Evolutionary conservation across 2,888 invertebrate species (phyloP).

Genomic region (Marasmarcha lunaedactyla): DNA sequence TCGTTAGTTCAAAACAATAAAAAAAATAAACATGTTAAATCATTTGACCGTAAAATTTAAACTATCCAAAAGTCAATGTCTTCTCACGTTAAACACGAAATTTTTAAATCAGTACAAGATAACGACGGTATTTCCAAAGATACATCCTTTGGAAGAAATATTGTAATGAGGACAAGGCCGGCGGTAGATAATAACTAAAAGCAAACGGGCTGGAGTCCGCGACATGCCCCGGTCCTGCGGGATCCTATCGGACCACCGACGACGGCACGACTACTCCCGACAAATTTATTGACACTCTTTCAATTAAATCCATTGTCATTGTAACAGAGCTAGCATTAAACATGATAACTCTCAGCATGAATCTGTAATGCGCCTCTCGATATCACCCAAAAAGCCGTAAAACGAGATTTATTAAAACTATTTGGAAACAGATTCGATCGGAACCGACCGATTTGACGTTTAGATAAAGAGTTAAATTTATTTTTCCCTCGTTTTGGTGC

Average conservation of each 20-base stretch:
- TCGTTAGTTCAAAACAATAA: no score
- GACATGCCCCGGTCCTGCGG: slow-evolving; percentile 47
- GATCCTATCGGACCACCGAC: slow-evolving; percentile 61
- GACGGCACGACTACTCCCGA: slow-evolving; percentile 41
- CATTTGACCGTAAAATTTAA: no score
- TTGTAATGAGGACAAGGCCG: slow-evolving; percentile 55
- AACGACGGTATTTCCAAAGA: slow-evolving; percentile 36
- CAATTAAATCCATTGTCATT: slow-evolving; percentile 67
- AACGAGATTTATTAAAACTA: slow-evolving; percentile 72
- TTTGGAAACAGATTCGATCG: slow-evolving; percentile 70
- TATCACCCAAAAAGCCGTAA: slow-evolving; percentile 57
- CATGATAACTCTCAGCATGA: slow-evolving; percentile 63
- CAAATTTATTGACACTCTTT: slow-evolving; percentile 71
- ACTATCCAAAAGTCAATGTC: no score
- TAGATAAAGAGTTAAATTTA: slow-evolving; percentile 69
- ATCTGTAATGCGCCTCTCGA: slow-evolving; percentile 47
- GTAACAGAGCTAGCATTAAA: slow-evolving; percentile 57
- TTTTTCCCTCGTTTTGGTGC: slow-evolving; percentile 54
- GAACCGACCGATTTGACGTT: slow-evolving; percentile 69
- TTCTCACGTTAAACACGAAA: no score
- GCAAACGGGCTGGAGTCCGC: slow-evolving; percentile 40
- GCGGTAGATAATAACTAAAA: slow-evolving; percentile 58
- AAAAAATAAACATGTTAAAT: no score
- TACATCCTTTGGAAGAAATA: slow-evolving; percentile 46
- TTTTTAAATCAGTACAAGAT: slow-evolving; percentile 23